Evolutionary conservation across 2,113 vertebrate species (phyloP).

Genomic region (Datnioides undecimradiatus): DNA sequence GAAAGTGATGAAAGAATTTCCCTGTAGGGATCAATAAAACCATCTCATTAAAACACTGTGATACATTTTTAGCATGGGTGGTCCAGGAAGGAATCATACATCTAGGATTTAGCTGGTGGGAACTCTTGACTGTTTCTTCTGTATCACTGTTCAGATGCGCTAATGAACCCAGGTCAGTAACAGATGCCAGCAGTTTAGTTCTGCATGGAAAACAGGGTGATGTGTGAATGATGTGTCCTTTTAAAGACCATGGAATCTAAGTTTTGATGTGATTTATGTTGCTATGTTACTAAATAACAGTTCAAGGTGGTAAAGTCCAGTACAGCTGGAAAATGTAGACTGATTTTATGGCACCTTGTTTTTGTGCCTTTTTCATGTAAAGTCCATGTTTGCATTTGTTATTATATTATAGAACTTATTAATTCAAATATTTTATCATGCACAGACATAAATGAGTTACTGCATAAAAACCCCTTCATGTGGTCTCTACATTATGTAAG

Average conservation of each 20-base stretch:
- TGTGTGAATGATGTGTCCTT: too few species aligned
- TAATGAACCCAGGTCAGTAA: too few species aligned
- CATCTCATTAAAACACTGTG: slow-evolving; percentile 48
- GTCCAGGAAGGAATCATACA: slow-evolving; percentile 10
- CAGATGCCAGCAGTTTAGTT: too few species aligned
- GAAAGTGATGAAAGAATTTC: slow-evolving; percentile 38
- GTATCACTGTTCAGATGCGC: not conserved
- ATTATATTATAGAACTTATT: not conserved
- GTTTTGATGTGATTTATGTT: not conserved
- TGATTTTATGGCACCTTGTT: not conserved
- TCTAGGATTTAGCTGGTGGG: not conserved
- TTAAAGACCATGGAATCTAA: not conserved
- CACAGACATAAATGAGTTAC: not conserved
- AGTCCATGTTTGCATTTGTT: too few species aligned
- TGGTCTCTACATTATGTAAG: not conserved
- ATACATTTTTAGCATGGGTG: slow-evolving; percentile 45
- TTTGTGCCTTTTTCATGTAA: too few species aligned
- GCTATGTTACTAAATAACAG: not conserved
- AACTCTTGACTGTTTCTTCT: not conserved
- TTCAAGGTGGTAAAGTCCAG: not conserved
- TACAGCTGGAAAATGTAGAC: not conserved
- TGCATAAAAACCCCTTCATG: not conserved
- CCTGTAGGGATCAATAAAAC: slow-evolving; percentile 62
- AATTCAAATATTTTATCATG: not conserved
- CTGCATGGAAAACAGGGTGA: slow-evolving; percentile 3